Evolutionary conservation across 1,140 invertebrate genomes (phyloP).

Genomic region (Caenorhabditis remanei): DNA sequence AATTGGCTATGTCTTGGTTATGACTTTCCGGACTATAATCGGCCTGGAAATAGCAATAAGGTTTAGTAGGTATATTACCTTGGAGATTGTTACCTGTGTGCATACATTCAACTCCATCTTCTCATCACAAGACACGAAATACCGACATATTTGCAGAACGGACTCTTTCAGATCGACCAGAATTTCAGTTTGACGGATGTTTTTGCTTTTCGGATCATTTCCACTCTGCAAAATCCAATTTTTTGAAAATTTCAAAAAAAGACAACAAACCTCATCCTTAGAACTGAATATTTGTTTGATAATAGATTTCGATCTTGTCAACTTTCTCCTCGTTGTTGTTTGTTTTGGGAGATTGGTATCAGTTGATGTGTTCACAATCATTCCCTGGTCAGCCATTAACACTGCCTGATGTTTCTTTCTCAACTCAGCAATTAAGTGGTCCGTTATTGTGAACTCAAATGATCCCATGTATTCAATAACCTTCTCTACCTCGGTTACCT

Average conservation of each 20-base stretch:
- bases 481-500: slow-evolving; percentile 70
- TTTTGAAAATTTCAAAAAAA: background rate
- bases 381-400: slow-evolving; percentile 93
- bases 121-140: slow-evolving; percentile 83
- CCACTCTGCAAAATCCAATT: slow-evolving; percentile 61
- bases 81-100: slow-evolving; percentile 68
- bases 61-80: background rate
- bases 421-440: slow-evolving; percentile 71
- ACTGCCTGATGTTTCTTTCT: slow-evolving; percentile 83
- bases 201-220: slow-evolving; percentile 87
- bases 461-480: slow-evolving; percentile 80
- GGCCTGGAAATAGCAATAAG: slow-evolving; percentile 82
- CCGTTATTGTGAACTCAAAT: slow-evolving; percentile 76
- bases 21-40: slow-evolving; percentile 97
- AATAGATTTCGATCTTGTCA: slow-evolving; percentile 91
- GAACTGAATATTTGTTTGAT: slow-evolving; percentile 83
- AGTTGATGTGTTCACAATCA: slow-evolving; percentile 87
- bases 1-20: slow-evolving; percentile 91
- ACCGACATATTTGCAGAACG: slow-evolving; percentile 88
- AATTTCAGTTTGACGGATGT: slow-evolving; percentile 90
- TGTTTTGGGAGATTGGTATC: slow-evolving; percentile 89
- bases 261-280: slow-evolving; percentile 62
- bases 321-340: slow-evolving; percentile 83
- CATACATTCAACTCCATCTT: slow-evolving; percentile 66
- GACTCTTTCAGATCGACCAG: slow-evolving; percentile 95